Percentiles rank a stretch among this genome's conserved stretches.
Evolutionary conservation across 2,888 invertebrate species (phyloP).

Genomic region (Urechis unicinctus): DNA sequence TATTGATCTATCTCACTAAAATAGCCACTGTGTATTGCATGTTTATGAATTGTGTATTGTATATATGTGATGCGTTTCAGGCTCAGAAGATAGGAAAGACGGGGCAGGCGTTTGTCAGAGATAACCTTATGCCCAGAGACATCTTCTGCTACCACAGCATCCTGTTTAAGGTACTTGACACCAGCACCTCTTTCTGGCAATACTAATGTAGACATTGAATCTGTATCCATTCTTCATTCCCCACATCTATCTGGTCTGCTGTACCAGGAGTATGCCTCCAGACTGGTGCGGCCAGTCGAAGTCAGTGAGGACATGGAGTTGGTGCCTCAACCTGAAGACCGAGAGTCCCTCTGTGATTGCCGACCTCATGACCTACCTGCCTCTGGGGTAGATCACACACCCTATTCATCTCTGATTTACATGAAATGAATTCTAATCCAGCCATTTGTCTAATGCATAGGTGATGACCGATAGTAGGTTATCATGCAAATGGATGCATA

Average conservation of each 20-base stretch:
- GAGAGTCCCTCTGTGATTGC: too few relatives aligned
- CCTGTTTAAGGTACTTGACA: conserved; percentile 61
- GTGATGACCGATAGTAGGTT: too few relatives aligned
- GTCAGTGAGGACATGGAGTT: conserved; percentile 16
- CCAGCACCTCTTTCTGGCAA: not conserved
- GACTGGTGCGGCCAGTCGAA: conserved; percentile 4
- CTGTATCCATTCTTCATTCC: conserved; percentile 1
- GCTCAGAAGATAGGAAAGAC: conserved; percentile 36
- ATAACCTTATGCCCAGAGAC: conserved; percentile 74
- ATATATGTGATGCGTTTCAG: too few relatives aligned
- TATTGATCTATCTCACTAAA: not conserved
- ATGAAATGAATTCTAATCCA: too few relatives aligned
- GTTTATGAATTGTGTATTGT: too few relatives aligned
- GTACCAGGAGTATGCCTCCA: conserved; percentile 18
- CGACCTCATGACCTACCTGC: too few relatives aligned
- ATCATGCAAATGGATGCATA: too few relatives aligned
- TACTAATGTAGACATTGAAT: not conserved
- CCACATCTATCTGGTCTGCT: too few relatives aligned
- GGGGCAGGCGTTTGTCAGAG: conserved; percentile 60
- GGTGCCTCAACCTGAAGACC: too few relatives aligned
- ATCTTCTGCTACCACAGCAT: conserved; percentile 82
- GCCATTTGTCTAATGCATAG: too few relatives aligned
- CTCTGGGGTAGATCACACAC: too few relatives aligned
- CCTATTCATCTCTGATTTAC: too few relatives aligned
- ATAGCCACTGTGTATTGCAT: not conserved